A percentile compares a stretch with the other conserved stretches of the same genome.
phyloP scores from a whole-genome alignment of 2,113 vertebrate genomes.

The Erinaceus europaeus region DNA sequence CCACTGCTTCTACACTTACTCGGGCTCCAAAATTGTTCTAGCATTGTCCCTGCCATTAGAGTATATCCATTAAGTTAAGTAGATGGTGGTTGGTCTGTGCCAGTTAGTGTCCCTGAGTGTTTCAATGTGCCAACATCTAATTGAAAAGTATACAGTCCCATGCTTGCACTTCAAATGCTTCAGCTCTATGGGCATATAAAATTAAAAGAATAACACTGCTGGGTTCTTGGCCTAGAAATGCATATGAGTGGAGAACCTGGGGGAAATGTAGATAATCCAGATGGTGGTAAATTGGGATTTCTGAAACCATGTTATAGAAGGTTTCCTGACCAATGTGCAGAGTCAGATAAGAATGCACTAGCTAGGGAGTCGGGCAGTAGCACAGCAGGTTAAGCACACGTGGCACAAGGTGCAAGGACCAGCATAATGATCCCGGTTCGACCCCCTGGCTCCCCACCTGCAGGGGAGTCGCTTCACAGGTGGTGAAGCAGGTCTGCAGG shows the following conservation, averaged over 20 bases:
- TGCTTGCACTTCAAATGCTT: constrained; percentile 51
- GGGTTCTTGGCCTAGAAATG: constrained; percentile 44
- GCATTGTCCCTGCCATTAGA: constrained; percentile 27
- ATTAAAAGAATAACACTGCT: constrained; percentile 58
- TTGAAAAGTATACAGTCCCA: constrained; percentile 48
- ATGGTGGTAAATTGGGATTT: constrained; percentile 27
- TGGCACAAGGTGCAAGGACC: no score
- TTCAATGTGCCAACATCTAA: constrained; percentile 52
- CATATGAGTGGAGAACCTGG: constrained; percentile 28
- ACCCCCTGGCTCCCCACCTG: no score
- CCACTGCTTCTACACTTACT: constrained; percentile 36
- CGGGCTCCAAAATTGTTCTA: constrained; percentile 1
- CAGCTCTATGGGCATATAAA: constrained; percentile 40
- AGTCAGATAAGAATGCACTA: constrained; percentile 27
- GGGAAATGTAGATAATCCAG: constrained; percentile 45
- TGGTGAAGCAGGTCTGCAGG: no score
- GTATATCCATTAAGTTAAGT: constrained; percentile 46
- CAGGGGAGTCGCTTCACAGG: no score
- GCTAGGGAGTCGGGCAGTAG: no score
- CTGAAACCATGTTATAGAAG: neutral
- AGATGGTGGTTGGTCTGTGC: constrained; percentile 15
- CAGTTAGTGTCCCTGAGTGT: constrained; percentile 35
- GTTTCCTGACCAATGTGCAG: neutral
- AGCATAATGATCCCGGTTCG: no score
- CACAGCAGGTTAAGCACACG: no score